A percentile compares a stretch with the other conserved stretches of the same genome.
Evolutionary conservation across 2,888 invertebrate genomes (phyloP).

Genomic region (Drosophila nr. perissopoda): DNA sequence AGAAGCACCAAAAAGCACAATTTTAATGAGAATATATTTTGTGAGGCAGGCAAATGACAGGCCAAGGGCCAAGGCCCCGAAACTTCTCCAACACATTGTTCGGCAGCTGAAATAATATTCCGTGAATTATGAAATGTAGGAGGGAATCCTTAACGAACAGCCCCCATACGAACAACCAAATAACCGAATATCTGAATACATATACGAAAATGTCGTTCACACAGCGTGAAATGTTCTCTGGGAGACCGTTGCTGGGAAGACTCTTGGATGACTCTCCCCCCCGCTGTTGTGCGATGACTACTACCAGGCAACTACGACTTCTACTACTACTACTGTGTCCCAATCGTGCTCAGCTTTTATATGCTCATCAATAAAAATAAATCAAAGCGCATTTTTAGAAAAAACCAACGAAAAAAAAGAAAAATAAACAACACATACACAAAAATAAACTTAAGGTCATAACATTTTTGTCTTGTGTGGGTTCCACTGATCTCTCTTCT

Average conservation of each 20-base stretch:
- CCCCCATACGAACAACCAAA: slow-evolving; percentile 23
- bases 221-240: slow-evolving; percentile 73
- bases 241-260: slow-evolving; percentile 23
- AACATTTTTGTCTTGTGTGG: slow-evolving; percentile 50
- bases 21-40: slow-evolving; percentile 82
- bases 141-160: slow-evolving; percentile 69
- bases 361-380: slow-evolving; percentile 81
- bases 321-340: slow-evolving; percentile 29
- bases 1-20: slow-evolving; percentile 74
- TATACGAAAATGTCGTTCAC: slow-evolving; percentile 79
- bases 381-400: slow-evolving; percentile 77
- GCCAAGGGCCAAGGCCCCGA: slow-evolving; percentile 47
- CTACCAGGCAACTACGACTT: slow-evolving; percentile 54
- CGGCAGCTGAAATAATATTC: slow-evolving; percentile 75
- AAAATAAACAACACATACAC: not conserved
- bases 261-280: slow-evolving; percentile 51
- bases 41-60: slow-evolving; percentile 72
- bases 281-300: slow-evolving; percentile 80
- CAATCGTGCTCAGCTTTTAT: slow-evolving; percentile 64
- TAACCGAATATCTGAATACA: slow-evolving; percentile 22
- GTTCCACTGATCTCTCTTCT: slow-evolving; percentile 1
- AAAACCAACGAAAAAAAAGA: slow-evolving; percentile 6
- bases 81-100: slow-evolving; percentile 63
- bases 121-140: slow-evolving; percentile 79
- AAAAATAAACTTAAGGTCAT: slow-evolving; percentile 38